phyloP scores from a whole-genome alignment of 2,113 vertebrate species.

The Ceuthmochares aereus region DNA sequence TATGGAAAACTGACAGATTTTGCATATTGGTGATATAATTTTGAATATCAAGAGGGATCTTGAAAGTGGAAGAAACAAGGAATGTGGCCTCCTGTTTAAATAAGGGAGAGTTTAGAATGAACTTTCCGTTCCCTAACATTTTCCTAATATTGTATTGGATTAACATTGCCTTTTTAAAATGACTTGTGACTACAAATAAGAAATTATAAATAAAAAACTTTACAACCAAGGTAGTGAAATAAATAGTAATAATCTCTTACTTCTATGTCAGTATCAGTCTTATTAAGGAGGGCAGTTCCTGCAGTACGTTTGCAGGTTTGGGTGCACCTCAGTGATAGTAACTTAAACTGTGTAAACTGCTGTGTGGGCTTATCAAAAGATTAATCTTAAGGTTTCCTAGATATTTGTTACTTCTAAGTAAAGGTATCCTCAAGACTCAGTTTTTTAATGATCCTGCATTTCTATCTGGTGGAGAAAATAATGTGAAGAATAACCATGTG shows the following conservation, averaged over 20 bases:
- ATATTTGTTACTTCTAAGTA: background rate
- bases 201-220: background rate
- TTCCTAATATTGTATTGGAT: background rate
- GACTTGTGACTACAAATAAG: background rate
- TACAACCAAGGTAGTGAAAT: background rate
- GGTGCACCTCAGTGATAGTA: background rate
- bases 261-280: background rate
- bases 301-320: background rate
- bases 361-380: background rate
- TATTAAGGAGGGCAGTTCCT: background rate
- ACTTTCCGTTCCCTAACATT: background rate
- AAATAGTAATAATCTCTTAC: background rate
- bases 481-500: background rate
- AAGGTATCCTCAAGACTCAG: background rate
- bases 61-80: background rate
- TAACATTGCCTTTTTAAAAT: background rate
- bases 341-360: background rate
- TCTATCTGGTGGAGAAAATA: background rate
- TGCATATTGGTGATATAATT: background rate
- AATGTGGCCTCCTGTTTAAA: background rate
- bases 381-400: background rate
- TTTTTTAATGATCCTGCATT: background rate
- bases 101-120: background rate
- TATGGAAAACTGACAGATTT: background rate
- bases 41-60: background rate